phyloP scores from a whole-genome alignment of 2,113 vertebrate species.

The Heterotilapia buettikoferi region DNA sequence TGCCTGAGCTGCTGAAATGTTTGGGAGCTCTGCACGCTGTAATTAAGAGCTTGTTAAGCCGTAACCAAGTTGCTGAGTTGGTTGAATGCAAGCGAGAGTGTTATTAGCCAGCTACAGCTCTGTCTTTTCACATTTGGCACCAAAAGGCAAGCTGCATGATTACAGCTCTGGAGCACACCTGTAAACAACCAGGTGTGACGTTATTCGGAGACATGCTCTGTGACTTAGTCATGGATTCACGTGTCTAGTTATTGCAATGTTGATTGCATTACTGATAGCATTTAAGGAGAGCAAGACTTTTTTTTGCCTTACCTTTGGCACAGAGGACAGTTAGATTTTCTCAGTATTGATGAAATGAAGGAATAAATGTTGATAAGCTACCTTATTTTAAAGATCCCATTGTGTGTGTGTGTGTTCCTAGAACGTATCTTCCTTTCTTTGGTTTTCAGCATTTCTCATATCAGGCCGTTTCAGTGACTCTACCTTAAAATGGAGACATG shows the following conservation, averaged over 20 bases:
- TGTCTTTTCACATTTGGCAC: background rate
- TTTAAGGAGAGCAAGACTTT: background rate
- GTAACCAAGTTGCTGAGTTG: constrained; percentile 44
- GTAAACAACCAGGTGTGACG: background rate
- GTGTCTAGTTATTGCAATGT: background rate
- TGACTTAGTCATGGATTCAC: background rate
- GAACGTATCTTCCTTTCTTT: background rate
- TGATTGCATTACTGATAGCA: background rate
- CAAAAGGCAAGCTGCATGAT: background rate
- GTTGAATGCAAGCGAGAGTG: constrained; percentile 11
- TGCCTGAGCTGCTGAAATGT: constrained; percentile 54
- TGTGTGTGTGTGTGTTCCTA: background rate
- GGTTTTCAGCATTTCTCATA: background rate
- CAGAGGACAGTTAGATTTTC: background rate
- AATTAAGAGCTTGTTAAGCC: constrained; percentile 61
- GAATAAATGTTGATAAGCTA: background rate
- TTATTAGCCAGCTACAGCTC: constrained; percentile 39
- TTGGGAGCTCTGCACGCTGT: constrained; percentile 34
- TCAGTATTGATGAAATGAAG: background rate
- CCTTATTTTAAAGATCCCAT: background rate
- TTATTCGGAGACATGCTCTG: background rate
- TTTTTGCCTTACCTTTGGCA: background rate
- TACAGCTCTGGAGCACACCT: background rate
- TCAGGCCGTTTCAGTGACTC: background rate
- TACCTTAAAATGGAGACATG: background rate